phyloP scores from a whole-genome alignment of 2,888 invertebrate genomes.

The Spodoptera littoralis region DNA sequence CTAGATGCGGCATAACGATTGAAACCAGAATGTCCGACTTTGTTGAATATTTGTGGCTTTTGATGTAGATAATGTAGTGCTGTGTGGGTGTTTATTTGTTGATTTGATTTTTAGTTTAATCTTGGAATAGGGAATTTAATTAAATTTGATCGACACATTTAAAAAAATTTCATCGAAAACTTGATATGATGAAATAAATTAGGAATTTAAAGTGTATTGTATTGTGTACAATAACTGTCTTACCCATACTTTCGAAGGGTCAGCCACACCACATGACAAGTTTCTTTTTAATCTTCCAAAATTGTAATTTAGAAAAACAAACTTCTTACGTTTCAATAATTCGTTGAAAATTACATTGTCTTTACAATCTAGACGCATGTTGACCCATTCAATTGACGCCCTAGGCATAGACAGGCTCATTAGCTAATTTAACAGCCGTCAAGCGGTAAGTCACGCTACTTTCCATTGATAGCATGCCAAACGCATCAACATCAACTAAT shows the following conservation, averaged over 20 bases:
- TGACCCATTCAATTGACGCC: constrained; percentile 31
- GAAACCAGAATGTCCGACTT: constrained; percentile 19
- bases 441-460: constrained; percentile 27
- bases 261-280: too few species aligned
- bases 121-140: too few species aligned
- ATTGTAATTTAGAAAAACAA: too few species aligned
- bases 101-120: not conserved
- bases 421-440: constrained; percentile 21
- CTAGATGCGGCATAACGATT: constrained; percentile 67
- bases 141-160: too few species aligned
- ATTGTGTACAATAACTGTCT: too few species aligned
- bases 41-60: constrained; percentile 15
- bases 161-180: too few species aligned
- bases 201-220: too few species aligned
- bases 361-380: constrained; percentile 19
- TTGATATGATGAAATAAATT: too few species aligned
- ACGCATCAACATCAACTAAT: not conserved
- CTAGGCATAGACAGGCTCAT: constrained; percentile 35
- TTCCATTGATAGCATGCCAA: constrained; percentile 1
- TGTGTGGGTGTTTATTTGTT: not conserved
- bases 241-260: too few species aligned
- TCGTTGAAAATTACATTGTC: not conserved
- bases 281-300: too few species aligned
- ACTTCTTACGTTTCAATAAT: not conserved
- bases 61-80: constrained; percentile 7